Base-by-base conservation (phyloP, 2,888 invertebrate species). In the Apodemia mormo region DNA sequence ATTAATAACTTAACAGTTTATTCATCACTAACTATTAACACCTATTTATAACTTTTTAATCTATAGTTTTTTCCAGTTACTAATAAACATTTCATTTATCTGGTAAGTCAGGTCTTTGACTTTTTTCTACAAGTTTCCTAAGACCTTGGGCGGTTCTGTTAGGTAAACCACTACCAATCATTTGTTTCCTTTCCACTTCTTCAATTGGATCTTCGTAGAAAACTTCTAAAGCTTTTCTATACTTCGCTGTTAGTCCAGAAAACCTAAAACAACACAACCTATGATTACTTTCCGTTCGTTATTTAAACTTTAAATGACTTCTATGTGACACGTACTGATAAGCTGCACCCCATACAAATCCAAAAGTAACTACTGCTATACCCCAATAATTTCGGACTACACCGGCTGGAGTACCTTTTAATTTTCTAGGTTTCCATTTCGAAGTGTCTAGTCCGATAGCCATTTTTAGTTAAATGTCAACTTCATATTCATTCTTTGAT, bases 391-490 rank as follows among this genome's bases (percentile, higher is more conserved):
- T 95, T 74, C 95, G 87, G 71, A 93, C 89, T 73, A 78, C 81
- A 75, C 90, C 94, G 67, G 95, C 94, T 65, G 96, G 96, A 64
- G 96, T 96, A 77, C 96, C 96, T 84, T 90, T 93, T 72, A 95
- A 85, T 88, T 94, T 93, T 85, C 96, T 93, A 74, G 96, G 96
- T 92, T 96, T 96, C 83, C 95, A 92, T 82, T 92, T 93, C 75
- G 88, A 93, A 68, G 89, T 88, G 88, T 95, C 94, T 68, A 94
- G 84, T 68, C 94, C 93, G 74, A 92, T 90, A 72, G 93, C 94
- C 94, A 94, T 94, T 79, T 88, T 74, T 71, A 45, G 69, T 70
- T 33, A 33, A 43, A 40, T 65, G 54, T 66, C 37, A 61, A 40
- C 2, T 12, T 43, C n/a, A 65, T 22, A 1, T 33, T 33, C 33